A percentile compares a stretch with the other conserved stretches of the same genome.
Conservation (phyloP, 1,140 invertebrate species). For the Drosophila sturtevanti region DNA sequence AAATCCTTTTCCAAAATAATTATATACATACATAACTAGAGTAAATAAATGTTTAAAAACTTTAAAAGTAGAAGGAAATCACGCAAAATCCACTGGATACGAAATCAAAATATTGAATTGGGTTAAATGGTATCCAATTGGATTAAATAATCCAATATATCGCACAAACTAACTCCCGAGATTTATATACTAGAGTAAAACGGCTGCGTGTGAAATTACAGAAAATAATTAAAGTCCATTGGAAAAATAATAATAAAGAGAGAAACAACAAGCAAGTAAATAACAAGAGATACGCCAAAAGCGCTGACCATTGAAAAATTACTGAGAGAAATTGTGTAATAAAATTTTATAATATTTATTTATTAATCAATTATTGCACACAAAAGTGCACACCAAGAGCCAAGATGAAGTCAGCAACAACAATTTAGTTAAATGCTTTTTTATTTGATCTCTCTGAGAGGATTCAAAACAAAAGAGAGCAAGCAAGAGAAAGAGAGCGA, state of each 20-base stretch:
- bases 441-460: neutral
- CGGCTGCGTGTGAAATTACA: neutral
- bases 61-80: too few species aligned
- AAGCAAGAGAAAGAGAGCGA: neutral
- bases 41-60: neutral
- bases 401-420: slow-evolving; percentile 7
- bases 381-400: slow-evolving; percentile 27
- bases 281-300: neutral
- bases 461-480: slow-evolving; percentile 3
- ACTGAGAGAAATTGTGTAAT: slow-evolving; percentile 29
- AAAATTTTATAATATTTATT: slow-evolving; percentile 13
- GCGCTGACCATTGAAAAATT: neutral
- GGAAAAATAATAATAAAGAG: neutral
- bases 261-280: too few species aligned
- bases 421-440: neutral
- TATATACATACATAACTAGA: neutral
- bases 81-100: too few species aligned
- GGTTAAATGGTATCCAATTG: too few species aligned
- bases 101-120: too few species aligned
- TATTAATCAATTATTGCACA: slow-evolving; percentile 36
- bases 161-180: neutral
- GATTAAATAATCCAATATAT: neutral
- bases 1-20: neutral
- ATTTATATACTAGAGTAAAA: neutral
- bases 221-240: neutral